Evolutionary conservation across 2,113 vertebrate species (phyloP).

Genomic region (Leuciscus idus): DNA sequence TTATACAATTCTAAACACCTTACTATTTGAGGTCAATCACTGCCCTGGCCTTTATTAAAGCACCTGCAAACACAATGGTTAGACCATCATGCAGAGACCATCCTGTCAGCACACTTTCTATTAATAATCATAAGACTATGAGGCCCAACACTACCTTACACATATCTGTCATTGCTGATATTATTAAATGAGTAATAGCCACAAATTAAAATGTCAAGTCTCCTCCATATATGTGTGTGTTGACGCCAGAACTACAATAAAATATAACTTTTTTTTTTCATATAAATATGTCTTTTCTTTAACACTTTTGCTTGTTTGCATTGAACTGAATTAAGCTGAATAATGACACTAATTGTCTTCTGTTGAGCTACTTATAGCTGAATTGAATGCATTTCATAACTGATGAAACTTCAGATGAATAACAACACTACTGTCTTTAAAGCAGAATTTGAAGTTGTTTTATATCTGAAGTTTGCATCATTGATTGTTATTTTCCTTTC

Average conservation of each 20-base stretch:
- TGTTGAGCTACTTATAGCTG: no score
- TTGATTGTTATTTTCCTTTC: no score
- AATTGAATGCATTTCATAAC: no score
- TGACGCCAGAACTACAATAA: not conserved
- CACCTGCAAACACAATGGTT: constrained; percentile 28
- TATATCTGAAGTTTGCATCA: no score
- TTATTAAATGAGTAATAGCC: constrained; percentile 39
- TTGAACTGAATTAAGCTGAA: no score
- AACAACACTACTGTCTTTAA: no score
- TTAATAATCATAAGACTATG: constrained; percentile 13
- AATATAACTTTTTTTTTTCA: not conserved
- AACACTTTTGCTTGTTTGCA: not conserved
- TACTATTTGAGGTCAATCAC: not conserved
- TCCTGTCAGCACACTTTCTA: constrained; percentile 53
- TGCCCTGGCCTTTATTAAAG: constrained; percentile 31
- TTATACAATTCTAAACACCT: not conserved
- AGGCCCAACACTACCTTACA: constrained; percentile 12
- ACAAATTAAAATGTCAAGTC: constrained; percentile 24
- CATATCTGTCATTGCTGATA: constrained; percentile 47
- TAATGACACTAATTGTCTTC: no score
- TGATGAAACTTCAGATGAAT: no score
- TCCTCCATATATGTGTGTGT: constrained; percentile 6
- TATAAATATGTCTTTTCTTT: not conserved
- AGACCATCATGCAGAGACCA: not conserved
- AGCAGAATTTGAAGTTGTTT: no score